Evolutionary conservation across 2,888 invertebrate genomes (phyloP).

Genomic region (Amblyjoppa proteus): DNA sequence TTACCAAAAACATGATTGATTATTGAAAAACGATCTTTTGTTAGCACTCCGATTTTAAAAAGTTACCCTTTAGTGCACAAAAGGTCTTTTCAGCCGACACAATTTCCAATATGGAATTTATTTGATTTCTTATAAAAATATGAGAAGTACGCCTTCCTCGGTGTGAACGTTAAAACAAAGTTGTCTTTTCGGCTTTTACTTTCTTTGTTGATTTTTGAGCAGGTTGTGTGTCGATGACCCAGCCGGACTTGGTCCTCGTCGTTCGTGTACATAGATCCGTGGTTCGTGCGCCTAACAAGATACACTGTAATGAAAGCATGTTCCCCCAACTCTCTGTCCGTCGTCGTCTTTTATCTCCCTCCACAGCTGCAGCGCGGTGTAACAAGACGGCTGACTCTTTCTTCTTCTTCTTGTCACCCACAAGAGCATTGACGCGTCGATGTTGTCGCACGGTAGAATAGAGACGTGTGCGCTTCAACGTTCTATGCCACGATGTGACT

Average conservation of each 20-base stretch:
- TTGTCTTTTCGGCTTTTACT: constrained; percentile 3
- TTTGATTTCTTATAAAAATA: background rate
- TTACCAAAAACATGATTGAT: no score
- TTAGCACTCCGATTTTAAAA: no score
- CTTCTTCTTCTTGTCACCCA: constrained; percentile 65
- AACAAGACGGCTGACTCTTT: constrained; percentile 35
- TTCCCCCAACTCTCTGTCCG: constrained; percentile 41
- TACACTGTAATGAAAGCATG: constrained; percentile 37
- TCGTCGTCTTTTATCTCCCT: constrained; percentile 60
- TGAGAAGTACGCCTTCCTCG: background rate
- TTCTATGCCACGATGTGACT: constrained; percentile 60
- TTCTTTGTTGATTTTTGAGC: constrained; percentile 21
- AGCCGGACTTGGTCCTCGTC: constrained; percentile 45
- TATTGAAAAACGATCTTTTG: no score
- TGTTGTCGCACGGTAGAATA: constrained; percentile 65
- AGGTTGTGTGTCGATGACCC: constrained; percentile 52
- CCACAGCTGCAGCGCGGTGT: constrained; percentile 21
- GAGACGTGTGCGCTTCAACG: constrained; percentile 61
- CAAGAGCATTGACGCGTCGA: constrained; percentile 61
- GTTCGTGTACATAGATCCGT: constrained; percentile 29
- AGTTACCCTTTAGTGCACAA: no score
- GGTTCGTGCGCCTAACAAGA: constrained; percentile 24
- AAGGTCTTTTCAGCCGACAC: no score
- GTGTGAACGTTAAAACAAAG: background rate
- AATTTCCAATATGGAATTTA: background rate